Conservation (phyloP, 2,888 invertebrate genomes). For the Brassicogethes aeneus region DNA sequence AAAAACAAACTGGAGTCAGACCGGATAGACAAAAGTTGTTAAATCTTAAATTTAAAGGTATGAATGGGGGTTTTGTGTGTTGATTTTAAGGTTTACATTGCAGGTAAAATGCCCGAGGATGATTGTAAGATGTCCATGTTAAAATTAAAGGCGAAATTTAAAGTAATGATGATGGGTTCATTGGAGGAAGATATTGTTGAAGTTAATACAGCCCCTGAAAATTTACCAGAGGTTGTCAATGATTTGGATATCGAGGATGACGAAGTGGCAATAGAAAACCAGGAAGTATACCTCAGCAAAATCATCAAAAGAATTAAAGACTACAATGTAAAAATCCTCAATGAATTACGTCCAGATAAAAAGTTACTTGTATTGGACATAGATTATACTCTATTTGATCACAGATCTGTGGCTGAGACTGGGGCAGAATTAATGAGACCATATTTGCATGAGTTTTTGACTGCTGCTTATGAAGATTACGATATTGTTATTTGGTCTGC, state of each 20-base stretch:
- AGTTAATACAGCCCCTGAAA: conserved; percentile 69
- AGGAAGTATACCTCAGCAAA: conserved; percentile 66
- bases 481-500: conserved; percentile 99
- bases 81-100: too few species aligned
- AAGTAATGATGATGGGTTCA: conserved; percentile 97
- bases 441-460: conserved; percentile 88
- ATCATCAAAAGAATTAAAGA: conserved; percentile 75
- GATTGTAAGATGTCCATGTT: conserved; percentile 65
- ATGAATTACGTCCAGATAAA: conserved; percentile 75
- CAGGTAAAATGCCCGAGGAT: conserved; percentile 79
- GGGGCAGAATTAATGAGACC: conserved; percentile 86
- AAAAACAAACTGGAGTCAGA: conserved; percentile 79
- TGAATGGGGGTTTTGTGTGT: conserved; percentile 5
- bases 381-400: conserved; percentile 95
- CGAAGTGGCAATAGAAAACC: conserved; percentile 59
- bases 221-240: conserved; percentile 79
- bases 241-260: conserved; percentile 89
- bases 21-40: conserved; percentile 91
- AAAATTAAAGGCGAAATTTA: conserved; percentile 77
- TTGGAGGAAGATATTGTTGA: conserved; percentile 85
- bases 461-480: conserved; percentile 78
- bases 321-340: conserved; percentile 74
- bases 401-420: conserved; percentile 84
- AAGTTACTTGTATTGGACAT: conserved; percentile 90
- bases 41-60: conserved; percentile 88